Evolutionary conservation across 2,113 vertebrate genomes (phyloP).

Genomic region (Cacatua alba): DNA sequence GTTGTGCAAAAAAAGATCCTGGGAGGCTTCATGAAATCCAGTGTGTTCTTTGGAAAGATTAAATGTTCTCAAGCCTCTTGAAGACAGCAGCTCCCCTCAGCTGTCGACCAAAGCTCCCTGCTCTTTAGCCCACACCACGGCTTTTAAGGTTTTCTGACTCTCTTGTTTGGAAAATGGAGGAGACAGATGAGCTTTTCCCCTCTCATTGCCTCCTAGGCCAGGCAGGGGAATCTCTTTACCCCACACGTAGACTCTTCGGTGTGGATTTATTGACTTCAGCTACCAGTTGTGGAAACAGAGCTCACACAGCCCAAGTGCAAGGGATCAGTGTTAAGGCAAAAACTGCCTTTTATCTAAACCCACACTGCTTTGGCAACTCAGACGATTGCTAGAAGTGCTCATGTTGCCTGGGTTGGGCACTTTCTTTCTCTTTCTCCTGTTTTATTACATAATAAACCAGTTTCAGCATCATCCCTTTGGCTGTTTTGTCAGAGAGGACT

Average conservation of each 20-base stretch:
- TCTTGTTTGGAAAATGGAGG: background rate
- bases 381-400: background rate
- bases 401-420: background rate
- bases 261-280: background rate
- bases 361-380: background rate
- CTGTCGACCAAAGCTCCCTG: background rate
- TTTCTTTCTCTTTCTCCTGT: background rate
- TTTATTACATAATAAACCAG: background rate
- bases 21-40: background rate
- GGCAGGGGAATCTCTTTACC: background rate
- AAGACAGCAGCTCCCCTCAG: background rate
- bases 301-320: background rate
- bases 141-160: slow-evolving; percentile 28
- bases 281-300: background rate
- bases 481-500: background rate
- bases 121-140: background rate
- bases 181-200: background rate
- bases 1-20: background rate
- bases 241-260: background rate
- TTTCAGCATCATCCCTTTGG: background rate
- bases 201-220: background rate
- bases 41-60: background rate
- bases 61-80: background rate
- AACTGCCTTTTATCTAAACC: background rate
- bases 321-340: background rate